Evolutionary conservation across 2,888 invertebrate genomes (phyloP).

Genomic region (Pomacea canaliculata): DNA sequence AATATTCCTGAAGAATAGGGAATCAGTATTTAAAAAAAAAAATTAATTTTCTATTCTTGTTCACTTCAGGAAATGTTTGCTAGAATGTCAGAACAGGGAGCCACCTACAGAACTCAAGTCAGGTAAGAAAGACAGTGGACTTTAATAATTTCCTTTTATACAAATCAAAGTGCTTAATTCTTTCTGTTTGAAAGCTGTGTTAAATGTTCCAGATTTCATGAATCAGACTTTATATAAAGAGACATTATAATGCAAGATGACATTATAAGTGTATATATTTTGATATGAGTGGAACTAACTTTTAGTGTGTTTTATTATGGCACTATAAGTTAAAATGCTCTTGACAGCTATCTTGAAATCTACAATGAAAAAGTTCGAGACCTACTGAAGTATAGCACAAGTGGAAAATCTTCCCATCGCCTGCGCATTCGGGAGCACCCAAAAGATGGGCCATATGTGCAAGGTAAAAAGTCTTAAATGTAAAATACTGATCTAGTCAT

Average conservation of each 20-base stretch:
- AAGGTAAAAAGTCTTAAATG: constrained; percentile 74
- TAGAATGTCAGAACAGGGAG: constrained; percentile 60
- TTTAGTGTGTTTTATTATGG: too few species aligned
- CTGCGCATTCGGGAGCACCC: constrained; percentile 85
- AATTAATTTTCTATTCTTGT: constrained; percentile 10
- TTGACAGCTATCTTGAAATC: constrained; percentile 82
- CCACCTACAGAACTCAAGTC: constrained; percentile 71
- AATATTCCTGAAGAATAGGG: too few species aligned
- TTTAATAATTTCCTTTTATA: too few species aligned
- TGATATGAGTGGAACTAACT: too few species aligned
- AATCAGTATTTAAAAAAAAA: too few species aligned
- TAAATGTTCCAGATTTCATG: too few species aligned
- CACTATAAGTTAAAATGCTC: background rate
- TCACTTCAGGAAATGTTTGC: constrained; percentile 64
- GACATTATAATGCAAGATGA: too few species aligned
- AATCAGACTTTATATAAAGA: too few species aligned
- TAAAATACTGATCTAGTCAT: background rate
- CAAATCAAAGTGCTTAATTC: too few species aligned
- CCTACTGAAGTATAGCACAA: constrained; percentile 71
- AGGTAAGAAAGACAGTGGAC: constrained; percentile 49
- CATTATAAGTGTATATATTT: too few species aligned
- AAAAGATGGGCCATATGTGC: constrained; percentile 84
- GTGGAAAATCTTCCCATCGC: constrained; percentile 65
- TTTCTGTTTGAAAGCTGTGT: too few species aligned
- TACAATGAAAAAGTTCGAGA: constrained; percentile 87